These are phyloP conservation scores for Athene cunicularia DNA, from an alignment of 2,113 vertebrate genomes.

Conservation along the genomic window DNA sequence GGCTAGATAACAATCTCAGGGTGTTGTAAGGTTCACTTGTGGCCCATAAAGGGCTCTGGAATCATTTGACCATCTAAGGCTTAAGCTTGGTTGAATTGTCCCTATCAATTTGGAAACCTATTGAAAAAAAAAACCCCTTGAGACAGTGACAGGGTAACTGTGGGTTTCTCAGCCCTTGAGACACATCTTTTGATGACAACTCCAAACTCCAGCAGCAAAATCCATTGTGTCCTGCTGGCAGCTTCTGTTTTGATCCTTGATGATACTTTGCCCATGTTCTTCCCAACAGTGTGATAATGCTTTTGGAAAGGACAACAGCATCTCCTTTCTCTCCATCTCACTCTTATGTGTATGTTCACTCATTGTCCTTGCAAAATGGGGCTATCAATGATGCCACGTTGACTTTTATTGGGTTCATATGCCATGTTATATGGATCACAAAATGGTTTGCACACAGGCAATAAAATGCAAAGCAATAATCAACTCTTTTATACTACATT, in stretches of 20 bases:
- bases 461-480: background rate
- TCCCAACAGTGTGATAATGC: background rate
- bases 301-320: background rate
- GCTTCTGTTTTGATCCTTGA: background rate
- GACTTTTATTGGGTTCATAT: background rate
- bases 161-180: background rate
- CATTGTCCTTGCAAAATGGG: background rate
- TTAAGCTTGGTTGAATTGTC: background rate
- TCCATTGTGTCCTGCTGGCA: background rate
- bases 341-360: background rate
- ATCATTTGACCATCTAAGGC: background rate
- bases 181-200: background rate
- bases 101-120: background rate
- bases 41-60: background rate
- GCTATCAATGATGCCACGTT: background rate
- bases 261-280: background rate
- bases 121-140: background rate
- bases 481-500: background rate
- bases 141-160: background rate
- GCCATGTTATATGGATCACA: background rate
- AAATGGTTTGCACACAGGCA: background rate
- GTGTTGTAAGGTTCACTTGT: background rate
- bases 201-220: background rate
- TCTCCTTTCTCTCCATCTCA: background rate
- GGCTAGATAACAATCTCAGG: background rate